A percentile compares a stretch with the other conserved stretches of the same genome.
Evolutionary conservation across 2,888 invertebrate genomes (phyloP).

Genomic region (Leuctra nigra): DNA sequence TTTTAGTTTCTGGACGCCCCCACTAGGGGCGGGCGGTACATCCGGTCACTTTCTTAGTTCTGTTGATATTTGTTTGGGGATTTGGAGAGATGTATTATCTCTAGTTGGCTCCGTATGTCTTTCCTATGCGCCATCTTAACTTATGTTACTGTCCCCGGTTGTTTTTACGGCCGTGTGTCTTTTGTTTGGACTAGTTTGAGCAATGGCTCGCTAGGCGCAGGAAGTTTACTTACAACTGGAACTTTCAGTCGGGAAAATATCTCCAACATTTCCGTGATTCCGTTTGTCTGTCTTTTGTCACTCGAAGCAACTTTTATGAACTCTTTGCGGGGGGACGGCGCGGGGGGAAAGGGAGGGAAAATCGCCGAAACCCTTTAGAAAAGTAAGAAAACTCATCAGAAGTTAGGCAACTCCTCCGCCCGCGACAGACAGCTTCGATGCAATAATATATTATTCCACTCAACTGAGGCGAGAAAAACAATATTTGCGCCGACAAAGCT

Average conservation of each 20-base stretch:
- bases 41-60: conserved; percentile 14
- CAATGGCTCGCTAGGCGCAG: not conserved
- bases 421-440: not conserved
- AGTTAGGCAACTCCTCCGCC: too few relatives aligned
- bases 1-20: not conserved
- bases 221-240: conserved; percentile 15
- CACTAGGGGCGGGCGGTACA: not conserved
- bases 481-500: conserved; percentile 7
- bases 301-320: conserved; percentile 7
- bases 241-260: conserved; percentile 11
- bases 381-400: conserved; percentile 5
- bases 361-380: conserved; percentile 4
- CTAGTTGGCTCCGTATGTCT: conserved; percentile 7
- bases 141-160: conserved; percentile 15
- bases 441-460: conserved; percentile 9
- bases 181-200: conserved; percentile 10
- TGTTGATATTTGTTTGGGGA: conserved; percentile 21
- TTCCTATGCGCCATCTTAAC: conserved; percentile 3
- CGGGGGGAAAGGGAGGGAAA: too few relatives aligned
- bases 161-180: conserved; percentile 15
- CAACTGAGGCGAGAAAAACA: conserved; percentile 2
- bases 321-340: not conserved
- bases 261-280: conserved; percentile 17
- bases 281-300: conserved; percentile 18
- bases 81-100: conserved; percentile 22